Base-by-base conservation (phyloP, 37 sponge, comb jelly and placozoan genomes). In the Agelas oroides region DNA sequence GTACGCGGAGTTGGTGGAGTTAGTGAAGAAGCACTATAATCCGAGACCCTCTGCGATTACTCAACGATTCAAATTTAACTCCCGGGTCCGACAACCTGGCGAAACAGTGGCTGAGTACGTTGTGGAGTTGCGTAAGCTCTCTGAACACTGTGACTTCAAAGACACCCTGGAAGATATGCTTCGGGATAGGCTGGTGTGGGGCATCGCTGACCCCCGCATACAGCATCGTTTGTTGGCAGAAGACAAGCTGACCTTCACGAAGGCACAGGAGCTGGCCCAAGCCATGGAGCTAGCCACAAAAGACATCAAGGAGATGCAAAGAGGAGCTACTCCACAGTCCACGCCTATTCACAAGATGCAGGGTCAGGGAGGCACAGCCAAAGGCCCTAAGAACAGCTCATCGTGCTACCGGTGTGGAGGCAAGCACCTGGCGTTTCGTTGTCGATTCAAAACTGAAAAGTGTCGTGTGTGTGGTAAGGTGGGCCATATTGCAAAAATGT, bases 131-230 rank as follows among this genome's bases (percentile, higher is more conserved):
- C 67, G 56, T 70, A 67, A 35, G n/a, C 27, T 68, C 30, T 35
- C 81, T 19, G 54, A 81, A 40, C 57, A 81, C 81, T 81, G 79
- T 27, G 33, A 40, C 24, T 81, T 53, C 39, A 71, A 71, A 53
- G 71, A 39, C 54, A 81, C 28, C 13, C 41, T 81, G 18, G 53
- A 81, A 27, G 70, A 67, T 0, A 81, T 81, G 81, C 70, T 81
- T 0, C 70, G 70, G 15, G 70, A 67, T 24, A 70, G 70, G 23
- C 54, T 67, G 27, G 80, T 73, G 40, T 52, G 41, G 8, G 73
- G 73, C 23, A 30, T 39, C 52, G 40, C 18, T 23, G 73, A 73
- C 73, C 16, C 23, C 23, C 41, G 53, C 73, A 21, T 73, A 20
- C 73, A 73, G 23, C 53, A 23, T 24, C 15, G 53, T 1, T 40